Percentiles rank a stretch among this genome's conserved stretches.
Conservation (phyloP, 1,140 invertebrate genomes). For the Papilio glaucus region DNA sequence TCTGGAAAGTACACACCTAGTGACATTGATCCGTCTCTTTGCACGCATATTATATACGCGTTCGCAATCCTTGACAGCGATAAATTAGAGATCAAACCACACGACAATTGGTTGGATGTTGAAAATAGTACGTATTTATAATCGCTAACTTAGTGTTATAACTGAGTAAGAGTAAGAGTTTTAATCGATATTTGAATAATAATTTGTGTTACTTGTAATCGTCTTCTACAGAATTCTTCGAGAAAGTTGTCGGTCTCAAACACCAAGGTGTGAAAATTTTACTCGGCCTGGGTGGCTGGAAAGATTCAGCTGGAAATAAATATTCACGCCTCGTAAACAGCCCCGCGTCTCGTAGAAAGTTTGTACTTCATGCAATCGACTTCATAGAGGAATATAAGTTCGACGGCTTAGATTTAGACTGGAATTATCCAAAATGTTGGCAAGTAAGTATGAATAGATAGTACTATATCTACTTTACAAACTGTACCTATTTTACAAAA, state of each 20-base stretch:
- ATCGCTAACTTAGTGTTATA: slow-evolving; percentile 13
- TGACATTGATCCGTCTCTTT: slow-evolving; percentile 92
- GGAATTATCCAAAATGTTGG: slow-evolving; percentile 97
- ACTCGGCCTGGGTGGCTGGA: slow-evolving; percentile 95
- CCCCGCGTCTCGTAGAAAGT: slow-evolving; percentile 87
- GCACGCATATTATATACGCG: slow-evolving; percentile 96
- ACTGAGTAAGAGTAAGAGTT: too few relatives aligned
- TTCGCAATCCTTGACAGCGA: slow-evolving; percentile 93
- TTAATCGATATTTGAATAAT: not conserved
- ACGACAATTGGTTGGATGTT: slow-evolving; percentile 94
- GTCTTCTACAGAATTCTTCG: slow-evolving; percentile 90
- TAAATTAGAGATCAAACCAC: slow-evolving; percentile 90
- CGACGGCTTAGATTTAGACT: slow-evolving; percentile 94
- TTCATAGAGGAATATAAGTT: slow-evolving; percentile 92
- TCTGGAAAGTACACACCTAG: slow-evolving; percentile 92
- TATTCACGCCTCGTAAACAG: slow-evolving; percentile 93
- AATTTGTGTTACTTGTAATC: slow-evolving; percentile 12
- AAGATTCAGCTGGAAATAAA: slow-evolving; percentile 93
- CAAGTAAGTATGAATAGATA: slow-evolving; percentile 86
- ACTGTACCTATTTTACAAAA: too few relatives aligned
- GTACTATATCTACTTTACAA: not conserved
- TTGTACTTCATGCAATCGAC: slow-evolving; percentile 89
- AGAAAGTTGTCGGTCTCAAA: slow-evolving; percentile 90
- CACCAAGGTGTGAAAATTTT: slow-evolving; percentile 91
- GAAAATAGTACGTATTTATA: slow-evolving; percentile 88